Evolutionary conservation across 2,113 vertebrate species (phyloP).

Genomic region (Geococcyx californianus): DNA sequence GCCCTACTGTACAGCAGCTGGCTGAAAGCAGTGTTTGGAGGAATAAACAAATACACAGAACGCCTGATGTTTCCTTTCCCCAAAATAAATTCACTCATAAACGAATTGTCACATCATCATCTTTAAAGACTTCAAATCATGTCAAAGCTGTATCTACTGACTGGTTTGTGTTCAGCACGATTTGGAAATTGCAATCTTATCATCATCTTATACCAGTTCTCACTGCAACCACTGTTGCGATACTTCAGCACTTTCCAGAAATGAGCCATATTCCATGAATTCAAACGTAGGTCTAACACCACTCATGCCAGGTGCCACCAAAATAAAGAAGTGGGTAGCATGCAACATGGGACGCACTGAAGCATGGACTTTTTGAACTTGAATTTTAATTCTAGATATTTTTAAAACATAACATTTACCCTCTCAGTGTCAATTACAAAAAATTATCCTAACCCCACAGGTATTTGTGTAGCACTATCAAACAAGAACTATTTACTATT

Average conservation of each 20-base stretch:
- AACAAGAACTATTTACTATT: neutral
- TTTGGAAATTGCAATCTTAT: neutral
- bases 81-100: constrained; percentile 38
- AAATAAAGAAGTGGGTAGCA: neutral
- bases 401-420: constrained; percentile 1
- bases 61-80: neutral
- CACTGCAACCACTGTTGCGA: neutral
- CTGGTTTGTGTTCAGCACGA: neutral
- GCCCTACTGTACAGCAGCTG: neutral
- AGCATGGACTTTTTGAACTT: neutral
- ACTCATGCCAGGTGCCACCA: neutral
- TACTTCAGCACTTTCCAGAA: neutral
- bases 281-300: neutral
- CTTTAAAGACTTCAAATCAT: constrained; percentile 4
- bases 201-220: neutral
- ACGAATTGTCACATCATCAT: neutral
- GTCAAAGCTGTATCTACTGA: neutral
- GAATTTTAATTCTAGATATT: neutral
- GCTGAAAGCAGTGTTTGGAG: neutral
- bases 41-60: neutral
- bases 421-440: neutral
- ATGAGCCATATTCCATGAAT: neutral
- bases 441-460: neutral
- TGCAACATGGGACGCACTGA: neutral
- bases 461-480: neutral